These are phyloP conservation scores for Denticeps clupeoides DNA, from an alignment of 2,797 vertebrate species.

Conservation along the genomic window DNA sequence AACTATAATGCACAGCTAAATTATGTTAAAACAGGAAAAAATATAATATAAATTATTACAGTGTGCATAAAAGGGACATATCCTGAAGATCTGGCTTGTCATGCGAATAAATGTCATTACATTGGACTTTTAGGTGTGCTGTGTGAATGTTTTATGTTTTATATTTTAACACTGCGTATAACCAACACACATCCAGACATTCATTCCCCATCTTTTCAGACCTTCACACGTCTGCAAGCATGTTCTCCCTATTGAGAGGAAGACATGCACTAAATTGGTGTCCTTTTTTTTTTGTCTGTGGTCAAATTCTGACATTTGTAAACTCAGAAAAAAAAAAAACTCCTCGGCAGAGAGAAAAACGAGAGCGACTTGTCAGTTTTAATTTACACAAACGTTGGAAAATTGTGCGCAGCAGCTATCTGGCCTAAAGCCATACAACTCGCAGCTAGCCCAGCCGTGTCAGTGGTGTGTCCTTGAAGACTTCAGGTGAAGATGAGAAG, in stretches of 20 bases:
- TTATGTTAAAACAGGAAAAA: too few relatives aligned
- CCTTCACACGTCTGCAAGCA: too few relatives aligned
- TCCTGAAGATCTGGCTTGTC: too few relatives aligned
- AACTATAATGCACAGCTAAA: too few relatives aligned
- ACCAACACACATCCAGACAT: too few relatives aligned
- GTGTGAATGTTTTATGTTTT: too few relatives aligned
- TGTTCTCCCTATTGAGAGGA: conserved; percentile 24
- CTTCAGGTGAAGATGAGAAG: conserved; percentile 52
- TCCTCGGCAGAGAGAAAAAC: conserved; percentile 29
- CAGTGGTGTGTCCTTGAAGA: conserved; percentile 65
- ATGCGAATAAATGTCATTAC: too few relatives aligned
- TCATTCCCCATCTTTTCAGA: too few relatives aligned
- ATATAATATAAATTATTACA: too few relatives aligned
- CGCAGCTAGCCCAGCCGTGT: conserved; percentile 51
- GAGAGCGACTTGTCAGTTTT: conserved; percentile 59
- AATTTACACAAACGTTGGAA: conserved; percentile 59
- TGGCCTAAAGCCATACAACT: conserved; percentile 66
- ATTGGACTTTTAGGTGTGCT: conserved; percentile 24
- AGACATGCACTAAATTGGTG: conserved; percentile 8
- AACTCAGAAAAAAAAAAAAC: conserved; percentile 43
- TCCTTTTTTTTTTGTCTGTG: conserved; percentile 19
- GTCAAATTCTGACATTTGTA: conserved; percentile 40
- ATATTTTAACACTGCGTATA: too few relatives aligned
- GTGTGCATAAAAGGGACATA: too few relatives aligned
- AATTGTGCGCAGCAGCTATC: conserved; percentile 50